Conservation (phyloP, 2,113 vertebrate species). For the Aegithalos caudatus region DNA sequence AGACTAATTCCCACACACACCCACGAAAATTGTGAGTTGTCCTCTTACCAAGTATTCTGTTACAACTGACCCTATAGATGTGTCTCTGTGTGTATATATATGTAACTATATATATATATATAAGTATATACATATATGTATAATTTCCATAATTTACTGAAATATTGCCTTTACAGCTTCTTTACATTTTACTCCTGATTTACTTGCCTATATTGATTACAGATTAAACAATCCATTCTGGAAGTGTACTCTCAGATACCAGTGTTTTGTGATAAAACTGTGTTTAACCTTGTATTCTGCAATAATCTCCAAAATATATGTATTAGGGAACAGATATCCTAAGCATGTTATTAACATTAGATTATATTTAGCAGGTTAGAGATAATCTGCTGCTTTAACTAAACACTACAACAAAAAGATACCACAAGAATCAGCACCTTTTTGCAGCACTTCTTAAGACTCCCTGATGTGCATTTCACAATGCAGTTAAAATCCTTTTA, state of each 20-base stretch:
- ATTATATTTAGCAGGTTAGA: slow-evolving; percentile 48
- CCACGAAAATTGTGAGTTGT: background rate
- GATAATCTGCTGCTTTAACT: slow-evolving; percentile 50
- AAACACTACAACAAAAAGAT: slow-evolving; percentile 10
- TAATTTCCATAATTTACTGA: background rate
- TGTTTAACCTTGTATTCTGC: background rate
- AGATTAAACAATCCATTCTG: background rate
- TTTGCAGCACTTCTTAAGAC: background rate
- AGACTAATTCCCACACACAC: background rate
- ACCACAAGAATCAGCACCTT: slow-evolving; percentile 40
- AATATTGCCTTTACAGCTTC: background rate
- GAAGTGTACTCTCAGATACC: background rate
- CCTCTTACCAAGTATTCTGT: background rate
- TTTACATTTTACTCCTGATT: background rate
- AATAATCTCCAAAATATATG: background rate
- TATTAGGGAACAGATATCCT: background rate
- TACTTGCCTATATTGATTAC: background rate
- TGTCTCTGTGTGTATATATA: fast-evolving
- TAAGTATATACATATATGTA: background rate
- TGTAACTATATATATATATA: background rate
- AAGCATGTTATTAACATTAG: slow-evolving; percentile 48
- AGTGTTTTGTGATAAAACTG: background rate
- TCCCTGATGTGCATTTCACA: slow-evolving; percentile 33
- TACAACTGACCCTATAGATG: background rate
- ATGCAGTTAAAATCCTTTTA: slow-evolving; percentile 36